These are phyloP conservation scores for Limnephilus rhombicus DNA, from an alignment of 2,888 invertebrate species.

Conservation along the genomic window DNA sequence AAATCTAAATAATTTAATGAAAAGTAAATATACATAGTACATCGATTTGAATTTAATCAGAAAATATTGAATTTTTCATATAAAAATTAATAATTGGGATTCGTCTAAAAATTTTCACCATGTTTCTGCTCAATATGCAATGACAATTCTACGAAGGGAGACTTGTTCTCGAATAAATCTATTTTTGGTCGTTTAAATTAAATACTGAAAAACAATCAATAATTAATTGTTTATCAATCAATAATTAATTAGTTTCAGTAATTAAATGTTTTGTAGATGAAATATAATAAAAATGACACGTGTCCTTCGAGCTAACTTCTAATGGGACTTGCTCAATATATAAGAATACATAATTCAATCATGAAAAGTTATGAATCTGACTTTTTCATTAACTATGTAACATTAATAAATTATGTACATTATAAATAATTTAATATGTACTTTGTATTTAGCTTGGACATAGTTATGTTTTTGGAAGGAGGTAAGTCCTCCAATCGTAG, in stretches of 20 bases:
- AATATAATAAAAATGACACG: background rate
- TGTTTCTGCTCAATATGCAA: background rate
- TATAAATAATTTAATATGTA: background rate
- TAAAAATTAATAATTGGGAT: background rate
- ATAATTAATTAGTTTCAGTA: no score
- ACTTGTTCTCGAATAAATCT: background rate
- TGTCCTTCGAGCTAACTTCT: background rate
- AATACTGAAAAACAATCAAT: no score
- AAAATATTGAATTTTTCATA: background rate
- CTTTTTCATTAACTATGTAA: background rate
- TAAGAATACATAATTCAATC: background rate
- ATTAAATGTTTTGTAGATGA: background rate
- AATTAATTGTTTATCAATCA: no score
- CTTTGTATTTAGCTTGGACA: background rate
- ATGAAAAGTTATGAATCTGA: background rate
- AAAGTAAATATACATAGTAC: conserved; percentile 27
- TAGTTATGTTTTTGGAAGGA: background rate
- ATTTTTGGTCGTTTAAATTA: no score
- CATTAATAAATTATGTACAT: no score
- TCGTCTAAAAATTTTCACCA: background rate
- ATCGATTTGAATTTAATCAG: background rate
- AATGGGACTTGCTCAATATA: background rate
- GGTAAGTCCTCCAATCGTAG: background rate
- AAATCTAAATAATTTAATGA: conserved; percentile 50
- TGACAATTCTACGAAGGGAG: background rate